Percentiles rank a stretch among this genome's conserved stretches.
phyloP scores from a whole-genome alignment of 2,797 vertebrate genomes.

The Mastacembelus armatus region DNA sequence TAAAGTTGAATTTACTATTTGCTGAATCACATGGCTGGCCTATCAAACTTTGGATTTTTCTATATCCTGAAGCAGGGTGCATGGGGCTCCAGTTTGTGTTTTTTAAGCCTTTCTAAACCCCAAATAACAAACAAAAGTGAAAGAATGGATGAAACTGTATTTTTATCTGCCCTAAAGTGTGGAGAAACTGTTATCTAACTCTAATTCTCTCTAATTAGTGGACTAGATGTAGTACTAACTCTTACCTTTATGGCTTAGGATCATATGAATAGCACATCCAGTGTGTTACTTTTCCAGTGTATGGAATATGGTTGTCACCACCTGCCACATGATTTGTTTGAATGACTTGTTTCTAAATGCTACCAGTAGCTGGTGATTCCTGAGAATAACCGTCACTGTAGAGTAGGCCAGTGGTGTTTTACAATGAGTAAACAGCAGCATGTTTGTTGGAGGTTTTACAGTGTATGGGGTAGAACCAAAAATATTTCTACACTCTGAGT shows the following conservation, averaged over 20 bases:
- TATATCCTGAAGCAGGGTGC: neutral
- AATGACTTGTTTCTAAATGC: too few relatives aligned
- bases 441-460: neutral
- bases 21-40: neutral
- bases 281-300: neutral
- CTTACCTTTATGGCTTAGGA: neutral
- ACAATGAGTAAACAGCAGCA: too few relatives aligned
- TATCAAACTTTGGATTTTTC: slow-evolving; percentile 1
- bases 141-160: neutral
- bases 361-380: neutral
- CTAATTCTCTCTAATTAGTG: too few relatives aligned
- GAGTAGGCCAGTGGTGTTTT: too few relatives aligned
- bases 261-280: neutral
- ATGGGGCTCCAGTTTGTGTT: neutral
- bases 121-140: neutral
- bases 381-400: neutral
- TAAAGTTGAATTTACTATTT: neutral
- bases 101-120: neutral
- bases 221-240: neutral
- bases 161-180: neutral
- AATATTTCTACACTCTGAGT: neutral
- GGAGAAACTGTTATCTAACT: too few relatives aligned
- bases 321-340: too few relatives aligned
- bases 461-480: neutral
- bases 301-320: neutral